Conservation (phyloP, 2,888 invertebrate species). For the Syrista parreyssii region DNA sequence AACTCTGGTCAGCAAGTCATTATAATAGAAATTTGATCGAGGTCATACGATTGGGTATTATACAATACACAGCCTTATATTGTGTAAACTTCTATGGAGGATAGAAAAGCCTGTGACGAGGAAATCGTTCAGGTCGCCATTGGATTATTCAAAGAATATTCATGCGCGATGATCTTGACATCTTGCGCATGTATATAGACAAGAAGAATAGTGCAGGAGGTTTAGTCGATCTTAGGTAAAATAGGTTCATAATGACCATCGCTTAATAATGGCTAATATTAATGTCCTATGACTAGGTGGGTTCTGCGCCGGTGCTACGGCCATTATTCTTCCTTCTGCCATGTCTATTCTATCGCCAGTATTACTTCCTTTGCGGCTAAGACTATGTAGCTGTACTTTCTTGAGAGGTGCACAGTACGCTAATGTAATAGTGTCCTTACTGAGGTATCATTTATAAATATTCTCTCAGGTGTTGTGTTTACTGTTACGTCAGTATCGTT, state of each 20-base stretch:
- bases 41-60: neutral
- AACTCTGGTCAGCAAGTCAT: neutral
- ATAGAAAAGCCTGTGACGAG: neutral
- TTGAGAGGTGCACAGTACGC: neutral
- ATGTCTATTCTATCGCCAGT: neutral
- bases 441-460: neutral
- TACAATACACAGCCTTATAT: neutral
- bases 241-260: neutral
- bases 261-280: neutral
- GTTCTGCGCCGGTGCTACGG: neutral
- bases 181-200: neutral
- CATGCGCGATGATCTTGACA: neutral
- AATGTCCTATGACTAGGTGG: neutral
- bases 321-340: neutral
- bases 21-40: neutral
- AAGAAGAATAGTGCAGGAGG: neutral
- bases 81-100: neutral
- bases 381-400: neutral
- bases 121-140: neutral
- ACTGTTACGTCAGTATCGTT: conserved; percentile 51
- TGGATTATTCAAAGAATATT: neutral
- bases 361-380: neutral
- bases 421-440: neutral
- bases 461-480: conserved; percentile 39
- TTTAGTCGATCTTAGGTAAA: neutral